Conservation (phyloP, 2,797 vertebrate species). For the Pristis pectinata region DNA sequence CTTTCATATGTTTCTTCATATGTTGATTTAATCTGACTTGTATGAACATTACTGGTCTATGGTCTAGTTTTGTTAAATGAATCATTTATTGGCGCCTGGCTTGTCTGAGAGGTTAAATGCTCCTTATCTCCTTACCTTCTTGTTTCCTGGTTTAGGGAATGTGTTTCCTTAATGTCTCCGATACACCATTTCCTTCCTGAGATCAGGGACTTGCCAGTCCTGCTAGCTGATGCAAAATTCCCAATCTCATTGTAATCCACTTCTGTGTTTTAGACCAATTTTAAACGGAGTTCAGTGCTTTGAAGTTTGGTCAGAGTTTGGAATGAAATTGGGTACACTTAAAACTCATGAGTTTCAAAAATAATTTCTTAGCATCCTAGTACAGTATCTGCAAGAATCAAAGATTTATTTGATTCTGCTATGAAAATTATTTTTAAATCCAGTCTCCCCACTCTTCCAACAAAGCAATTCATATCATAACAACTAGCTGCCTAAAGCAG, state of each 20-base stretch:
- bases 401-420: neutral
- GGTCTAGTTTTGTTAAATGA: neutral
- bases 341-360: neutral
- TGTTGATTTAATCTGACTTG: neutral
- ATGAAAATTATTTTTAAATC: neutral
- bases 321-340: neutral
- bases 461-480: neutral
- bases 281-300: neutral
- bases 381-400: neutral
- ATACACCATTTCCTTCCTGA: slow-evolving; percentile 10
- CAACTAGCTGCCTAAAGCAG: neutral
- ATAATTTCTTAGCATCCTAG: too few species aligned
- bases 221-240: neutral
- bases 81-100: neutral
- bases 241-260: neutral
- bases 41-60: neutral
- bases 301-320: neutral
- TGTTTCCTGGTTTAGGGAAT: neutral
- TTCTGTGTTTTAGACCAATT: neutral
- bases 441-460: too few species aligned
- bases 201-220: neutral
- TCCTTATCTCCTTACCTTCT: neutral
- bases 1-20: neutral
- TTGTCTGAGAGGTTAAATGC: neutral
- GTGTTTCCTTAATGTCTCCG: neutral